phyloP scores from a whole-genome alignment of 2,113 vertebrate species.

The Phrynocephalus versicolor region DNA sequence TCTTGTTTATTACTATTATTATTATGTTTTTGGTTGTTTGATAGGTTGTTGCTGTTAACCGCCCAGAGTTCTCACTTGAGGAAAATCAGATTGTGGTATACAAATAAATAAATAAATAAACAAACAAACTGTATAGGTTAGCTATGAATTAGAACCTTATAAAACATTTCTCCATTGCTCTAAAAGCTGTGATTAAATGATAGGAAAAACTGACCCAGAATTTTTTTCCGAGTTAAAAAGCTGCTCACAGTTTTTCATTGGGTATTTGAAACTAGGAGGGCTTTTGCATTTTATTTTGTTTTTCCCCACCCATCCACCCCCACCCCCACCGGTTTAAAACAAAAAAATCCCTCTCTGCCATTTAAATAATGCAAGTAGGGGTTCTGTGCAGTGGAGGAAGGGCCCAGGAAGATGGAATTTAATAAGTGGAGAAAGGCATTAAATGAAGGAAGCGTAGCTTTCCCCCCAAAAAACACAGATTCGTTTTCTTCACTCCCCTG shows the following conservation, averaged over 20 bases:
- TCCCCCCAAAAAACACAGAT: slow-evolving; percentile 1
- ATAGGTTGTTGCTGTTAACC: too few species aligned
- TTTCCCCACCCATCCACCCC: not conserved
- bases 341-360: slow-evolving; percentile 31
- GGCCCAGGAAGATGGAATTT: slow-evolving; percentile 15
- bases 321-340: not conserved
- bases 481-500: too few species aligned
- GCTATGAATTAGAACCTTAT: slow-evolving; percentile 77
- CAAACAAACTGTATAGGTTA: slow-evolving; percentile 63
- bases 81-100: too few species aligned
- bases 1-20: too few species aligned
- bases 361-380: not conserved
- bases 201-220: slow-evolving; percentile 76
- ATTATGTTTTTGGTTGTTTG: too few species aligned
- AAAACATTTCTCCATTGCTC: slow-evolving; percentile 73
- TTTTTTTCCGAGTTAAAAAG: slow-evolving; percentile 72
- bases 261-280: slow-evolving; percentile 49
- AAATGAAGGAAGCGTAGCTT: not conserved
- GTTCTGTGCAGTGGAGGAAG: not conserved
- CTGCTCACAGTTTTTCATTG: slow-evolving; percentile 72
- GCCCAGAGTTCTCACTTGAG: too few species aligned
- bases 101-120: too few species aligned
- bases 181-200: slow-evolving; percentile 74
- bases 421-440: slow-evolving; percentile 33
- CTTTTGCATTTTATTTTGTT: not conserved